Evolutionary conservation across 1,140 invertebrate genomes (phyloP).

Genomic region (Zaprionus inermis): DNA sequence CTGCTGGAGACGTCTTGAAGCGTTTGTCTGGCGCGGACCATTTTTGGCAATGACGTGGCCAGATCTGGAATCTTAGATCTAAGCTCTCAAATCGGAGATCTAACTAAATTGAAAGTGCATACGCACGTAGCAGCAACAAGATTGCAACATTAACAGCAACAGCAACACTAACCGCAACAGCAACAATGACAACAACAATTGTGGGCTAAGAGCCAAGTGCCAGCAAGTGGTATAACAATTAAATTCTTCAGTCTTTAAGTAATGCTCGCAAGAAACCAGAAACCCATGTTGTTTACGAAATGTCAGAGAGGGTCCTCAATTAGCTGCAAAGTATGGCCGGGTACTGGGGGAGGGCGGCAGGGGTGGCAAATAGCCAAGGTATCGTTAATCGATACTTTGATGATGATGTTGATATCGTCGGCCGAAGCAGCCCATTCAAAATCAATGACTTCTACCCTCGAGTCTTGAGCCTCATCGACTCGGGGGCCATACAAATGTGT

Average conservation of each 20-base stretch:
- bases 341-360: too few species aligned
- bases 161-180: conserved; percentile 31
- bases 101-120: conserved; percentile 50
- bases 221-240: conserved; percentile 60
- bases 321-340: conserved; percentile 45
- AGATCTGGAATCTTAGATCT: conserved; percentile 23
- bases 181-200: conserved; percentile 42
- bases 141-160: conserved; percentile 45
- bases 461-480: background rate
- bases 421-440: conserved; percentile 40
- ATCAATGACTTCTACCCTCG: conserved; percentile 23
- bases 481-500: conserved; percentile 40
- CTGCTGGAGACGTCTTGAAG: conserved; percentile 22
- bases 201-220: conserved; percentile 43
- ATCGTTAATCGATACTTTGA: conserved; percentile 31
- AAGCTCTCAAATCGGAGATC: conserved; percentile 26
- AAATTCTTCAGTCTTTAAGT: conserved; percentile 55
- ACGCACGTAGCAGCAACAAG: conserved; percentile 16
- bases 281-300: conserved; percentile 44
- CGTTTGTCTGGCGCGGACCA: conserved; percentile 42
- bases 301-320: conserved; percentile 56
- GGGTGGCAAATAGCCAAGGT: background rate
- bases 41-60: conserved; percentile 54
- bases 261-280: conserved; percentile 4
- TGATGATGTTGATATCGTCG: conserved; percentile 46